Evolutionary conservation across 2,888 invertebrate genomes (phyloP).

Genomic region (Volucella inflata): DNA sequence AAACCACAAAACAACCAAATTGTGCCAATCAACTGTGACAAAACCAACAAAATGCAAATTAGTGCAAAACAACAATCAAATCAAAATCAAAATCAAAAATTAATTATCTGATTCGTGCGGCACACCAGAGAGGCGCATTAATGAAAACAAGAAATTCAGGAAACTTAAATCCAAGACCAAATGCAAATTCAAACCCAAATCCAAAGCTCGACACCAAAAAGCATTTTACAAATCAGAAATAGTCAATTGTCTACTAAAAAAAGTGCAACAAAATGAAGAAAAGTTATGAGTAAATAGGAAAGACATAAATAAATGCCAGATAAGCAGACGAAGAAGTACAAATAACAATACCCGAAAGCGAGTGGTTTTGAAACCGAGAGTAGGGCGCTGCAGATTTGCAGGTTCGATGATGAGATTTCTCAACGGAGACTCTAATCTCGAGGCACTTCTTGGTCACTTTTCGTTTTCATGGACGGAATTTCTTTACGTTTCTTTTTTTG

Average conservation of each 20-base stretch:
- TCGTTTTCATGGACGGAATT: constrained; percentile 72
- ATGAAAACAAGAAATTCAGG: constrained; percentile 27
- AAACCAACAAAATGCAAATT: constrained; percentile 61
- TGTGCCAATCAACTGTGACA: constrained; percentile 26
- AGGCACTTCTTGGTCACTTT: constrained; percentile 57
- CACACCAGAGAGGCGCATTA: constrained; percentile 26
- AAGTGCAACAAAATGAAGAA: constrained; percentile 17
- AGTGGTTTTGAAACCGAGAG: constrained; percentile 58
- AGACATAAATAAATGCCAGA: constrained; percentile 30
- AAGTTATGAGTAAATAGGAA: constrained; percentile 9
- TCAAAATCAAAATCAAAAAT: constrained; percentile 38
- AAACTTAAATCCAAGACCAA: constrained; percentile 11
- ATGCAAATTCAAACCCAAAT: no score
- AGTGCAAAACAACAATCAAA: constrained; percentile 46
- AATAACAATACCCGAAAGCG: constrained; percentile 55
- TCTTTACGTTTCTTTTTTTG: not conserved
- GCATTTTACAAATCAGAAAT: constrained; percentile 14
- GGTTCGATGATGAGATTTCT: constrained; percentile 35
- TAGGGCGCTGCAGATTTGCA: constrained; percentile 20
- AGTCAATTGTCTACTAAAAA: no score
- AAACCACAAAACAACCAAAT: constrained; percentile 48
- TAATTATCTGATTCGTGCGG: constrained; percentile 29
- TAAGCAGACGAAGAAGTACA: constrained; percentile 9
- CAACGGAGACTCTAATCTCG: constrained; percentile 28
- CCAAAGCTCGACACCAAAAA: constrained; percentile 42